Conservation (phyloP, 2,113 vertebrate species). For the Elgaria multicarinata region DNA sequence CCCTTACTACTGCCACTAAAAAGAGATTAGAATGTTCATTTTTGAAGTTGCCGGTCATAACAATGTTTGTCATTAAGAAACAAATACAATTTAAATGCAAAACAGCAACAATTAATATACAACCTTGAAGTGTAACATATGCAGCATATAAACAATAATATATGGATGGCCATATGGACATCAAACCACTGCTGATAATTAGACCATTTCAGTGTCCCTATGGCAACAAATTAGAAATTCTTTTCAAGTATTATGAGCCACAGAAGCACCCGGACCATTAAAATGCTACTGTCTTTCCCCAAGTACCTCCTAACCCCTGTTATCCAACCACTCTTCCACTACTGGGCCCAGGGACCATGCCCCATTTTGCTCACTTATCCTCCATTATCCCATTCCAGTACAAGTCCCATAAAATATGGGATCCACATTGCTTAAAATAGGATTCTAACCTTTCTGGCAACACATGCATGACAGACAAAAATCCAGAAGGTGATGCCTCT, state of each 20-base stretch:
- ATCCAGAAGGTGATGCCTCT: too few species aligned
- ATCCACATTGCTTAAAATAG: not conserved
- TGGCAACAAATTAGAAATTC: not conserved
- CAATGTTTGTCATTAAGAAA: not conserved
- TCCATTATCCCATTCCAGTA: not conserved
- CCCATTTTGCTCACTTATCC: not conserved
- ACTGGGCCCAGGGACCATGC: not conserved
- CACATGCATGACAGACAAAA: not conserved
- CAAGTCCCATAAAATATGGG: not conserved
- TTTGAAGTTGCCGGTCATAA: not conserved
- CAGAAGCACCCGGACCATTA: not conserved
- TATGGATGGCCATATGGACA: not conserved
- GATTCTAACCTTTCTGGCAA: not conserved
- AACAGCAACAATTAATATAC: not conserved
- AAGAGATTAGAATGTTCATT: not conserved
- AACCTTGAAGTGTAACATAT: not conserved
- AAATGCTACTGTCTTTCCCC: not conserved
- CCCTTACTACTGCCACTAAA: not conserved
- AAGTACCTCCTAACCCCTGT: not conserved
- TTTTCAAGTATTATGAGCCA: not conserved
- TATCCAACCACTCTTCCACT: not conserved
- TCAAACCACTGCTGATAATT: not conserved
- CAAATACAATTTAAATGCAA: not conserved
- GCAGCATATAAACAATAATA: not conserved
- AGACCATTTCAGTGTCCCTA: not conserved